A percentile compares a stretch with the other conserved stretches of the same genome.
Conservation (phyloP, 2,888 invertebrate genomes). For the Drosophila eohydei region DNA sequence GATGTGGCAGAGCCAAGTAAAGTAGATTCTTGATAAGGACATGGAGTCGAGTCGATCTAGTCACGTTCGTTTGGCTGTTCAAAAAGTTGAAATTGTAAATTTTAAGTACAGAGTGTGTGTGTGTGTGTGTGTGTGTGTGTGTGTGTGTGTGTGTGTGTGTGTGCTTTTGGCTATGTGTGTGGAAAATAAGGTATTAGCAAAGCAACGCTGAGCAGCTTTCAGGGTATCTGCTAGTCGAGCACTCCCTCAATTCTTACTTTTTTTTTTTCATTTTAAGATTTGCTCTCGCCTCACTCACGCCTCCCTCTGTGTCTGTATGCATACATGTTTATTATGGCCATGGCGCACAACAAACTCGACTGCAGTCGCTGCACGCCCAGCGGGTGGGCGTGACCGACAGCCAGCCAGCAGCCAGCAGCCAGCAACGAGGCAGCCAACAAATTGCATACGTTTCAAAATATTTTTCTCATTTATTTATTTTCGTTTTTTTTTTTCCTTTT, state of each 20-base stretch:
- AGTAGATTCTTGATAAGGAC: no score
- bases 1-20: no score
- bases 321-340: slow-evolving; percentile 9
- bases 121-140: no score
- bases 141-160: no score
- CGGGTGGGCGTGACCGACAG: slow-evolving; percentile 47
- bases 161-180: no score
- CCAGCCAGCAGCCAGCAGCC: not conserved
- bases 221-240: not conserved
- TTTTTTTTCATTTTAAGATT: slow-evolving; percentile 44
- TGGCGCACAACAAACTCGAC: slow-evolving; percentile 31
- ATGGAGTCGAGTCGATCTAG: no score
- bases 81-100: no score
- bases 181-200: no score
- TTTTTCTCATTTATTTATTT: slow-evolving; percentile 27
- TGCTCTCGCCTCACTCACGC: slow-evolving; percentile 31
- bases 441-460: slow-evolving; percentile 64
- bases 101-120: no score
- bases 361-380: slow-evolving; percentile 41
- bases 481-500: slow-evolving; percentile 15
- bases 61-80: no score
- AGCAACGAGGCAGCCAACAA: slow-evolving; percentile 41
- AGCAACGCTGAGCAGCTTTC: no score
- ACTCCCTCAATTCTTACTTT: not conserved
- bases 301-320: not conserved